Evolutionary conservation across 1,140 invertebrate species (phyloP), one percentile per base, ranked within the genome.

Genomic region (Hylaeus anthracinus): DNA sequence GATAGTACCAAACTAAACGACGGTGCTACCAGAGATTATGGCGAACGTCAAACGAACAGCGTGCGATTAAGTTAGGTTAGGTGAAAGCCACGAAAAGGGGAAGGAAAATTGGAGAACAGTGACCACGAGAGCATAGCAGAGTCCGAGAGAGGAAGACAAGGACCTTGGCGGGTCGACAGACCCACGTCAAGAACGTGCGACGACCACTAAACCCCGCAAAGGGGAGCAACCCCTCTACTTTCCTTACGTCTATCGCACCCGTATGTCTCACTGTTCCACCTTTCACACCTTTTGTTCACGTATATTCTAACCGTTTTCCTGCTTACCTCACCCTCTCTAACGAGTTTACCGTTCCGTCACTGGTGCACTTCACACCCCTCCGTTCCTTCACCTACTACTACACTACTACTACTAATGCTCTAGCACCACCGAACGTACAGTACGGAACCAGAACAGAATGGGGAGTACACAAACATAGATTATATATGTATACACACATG

Each of bases 151-250:
- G 66, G 14, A 55, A 77, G 74, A 63, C 76, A 86, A 88, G 86
- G 88, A 91, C 91, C 90, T 93, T 92, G 91, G 85, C 88, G 90
- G 91, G 90, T 92, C 91, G 89, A 92, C 90, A 92, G 90, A 89
- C 91, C 88, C 89, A 85, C 88, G 86, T 90, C 89, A 92, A 92
- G 91, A 92, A 92, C 92, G 92, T 93, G 86, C 92, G 91, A 92
- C 91, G 92, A 93, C 92, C 91, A 91, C 91, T 91, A 90, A 88
- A 92, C 85, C 86, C 84, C 89, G 86, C 84, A 63, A 80, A 77
- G 65, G 63, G 74, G 69, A 79, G 15, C 74, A 86, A 78, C 78
- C 88, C 77, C 82, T 77, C 73, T 75, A 14, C 26, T 48, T 63
- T 75, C 72, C 70, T 82, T 79, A 72, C 51, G 5, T 51, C 60